These are phyloP conservation scores for Trichonephila clavipes DNA, from an alignment of 1,140 invertebrate genomes.

Conservation along the genomic window DNA sequence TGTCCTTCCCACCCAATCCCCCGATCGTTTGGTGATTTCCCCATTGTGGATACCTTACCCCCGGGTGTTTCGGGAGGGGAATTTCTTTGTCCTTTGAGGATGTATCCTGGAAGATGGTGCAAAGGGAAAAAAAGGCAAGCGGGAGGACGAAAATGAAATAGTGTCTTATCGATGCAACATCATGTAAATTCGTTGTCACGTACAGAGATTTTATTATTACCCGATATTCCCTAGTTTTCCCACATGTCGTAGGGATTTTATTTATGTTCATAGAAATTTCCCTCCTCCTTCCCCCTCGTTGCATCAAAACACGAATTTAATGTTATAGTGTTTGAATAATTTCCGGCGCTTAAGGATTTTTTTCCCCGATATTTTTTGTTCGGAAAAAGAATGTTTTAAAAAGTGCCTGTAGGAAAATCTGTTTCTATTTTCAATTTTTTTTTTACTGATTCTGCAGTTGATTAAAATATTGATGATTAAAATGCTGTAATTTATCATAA, in stretches of 20 bases:
- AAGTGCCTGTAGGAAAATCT: neutral
- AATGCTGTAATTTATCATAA: no score
- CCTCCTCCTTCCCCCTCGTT: neutral
- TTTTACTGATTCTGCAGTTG: neutral
- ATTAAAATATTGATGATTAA: neutral
- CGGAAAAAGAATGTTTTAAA: neutral
- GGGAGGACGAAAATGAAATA: slow-evolving; percentile 41
- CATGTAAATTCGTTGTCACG: slow-evolving; percentile 65
- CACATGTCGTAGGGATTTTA: slow-evolving; percentile 29
- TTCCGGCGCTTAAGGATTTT: slow-evolving; percentile 32
- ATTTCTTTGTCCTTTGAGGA: slow-evolving; percentile 33
- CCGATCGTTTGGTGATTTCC: slow-evolving; percentile 33
- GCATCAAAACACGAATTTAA: slow-evolving; percentile 50
- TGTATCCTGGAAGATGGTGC: slow-evolving; percentile 9
- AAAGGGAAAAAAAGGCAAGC: neutral
- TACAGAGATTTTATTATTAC: slow-evolving; percentile 54
- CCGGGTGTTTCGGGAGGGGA: slow-evolving; percentile 26
- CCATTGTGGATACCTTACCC: slow-evolving; percentile 40
- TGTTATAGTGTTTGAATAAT: slow-evolving; percentile 37
- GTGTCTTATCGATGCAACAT: slow-evolving; percentile 22
- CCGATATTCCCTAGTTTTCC: slow-evolving; percentile 43
- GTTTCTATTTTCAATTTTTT: neutral
- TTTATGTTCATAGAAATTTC: slow-evolving; percentile 34
- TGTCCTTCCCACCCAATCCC: neutral
- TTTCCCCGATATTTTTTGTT: neutral